These are phyloP conservation scores for Rhyacophila brunnea DNA, from an alignment of 1,140 invertebrate species.

Conservation along the genomic window DNA sequence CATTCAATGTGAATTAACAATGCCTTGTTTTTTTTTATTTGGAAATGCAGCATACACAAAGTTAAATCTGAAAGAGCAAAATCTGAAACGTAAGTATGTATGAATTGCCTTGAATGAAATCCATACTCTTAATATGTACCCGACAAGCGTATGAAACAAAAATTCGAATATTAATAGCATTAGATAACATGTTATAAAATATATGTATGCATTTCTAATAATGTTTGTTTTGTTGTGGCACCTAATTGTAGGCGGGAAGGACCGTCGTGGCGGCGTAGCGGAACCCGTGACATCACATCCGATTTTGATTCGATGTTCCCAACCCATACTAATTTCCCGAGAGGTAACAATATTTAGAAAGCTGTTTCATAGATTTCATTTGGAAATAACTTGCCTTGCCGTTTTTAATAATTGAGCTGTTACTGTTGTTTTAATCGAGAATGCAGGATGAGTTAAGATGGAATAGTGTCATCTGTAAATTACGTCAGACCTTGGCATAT, in stretches of 20 bases:
- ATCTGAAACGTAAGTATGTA: constrained; percentile 35
- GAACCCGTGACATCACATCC: constrained; percentile 56
- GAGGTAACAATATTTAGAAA: constrained; percentile 53
- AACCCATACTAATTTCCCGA: constrained; percentile 56
- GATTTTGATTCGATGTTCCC: constrained; percentile 59
- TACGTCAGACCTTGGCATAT: too few species aligned
- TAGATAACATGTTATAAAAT: too few species aligned
- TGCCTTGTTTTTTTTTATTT: constrained; percentile 1
- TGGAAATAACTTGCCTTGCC: too few species aligned
- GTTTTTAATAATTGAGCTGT: too few species aligned
- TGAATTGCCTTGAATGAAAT: constrained; percentile 7
- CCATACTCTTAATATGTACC: too few species aligned
- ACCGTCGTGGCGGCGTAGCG: constrained; percentile 59
- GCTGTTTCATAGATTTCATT: too few species aligned
- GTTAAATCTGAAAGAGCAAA: constrained; percentile 21
- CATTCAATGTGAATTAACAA: too few species aligned
- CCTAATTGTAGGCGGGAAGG: constrained; percentile 34
- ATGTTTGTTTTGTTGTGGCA: not conserved
- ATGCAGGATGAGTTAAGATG: not conserved
- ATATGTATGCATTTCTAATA: too few species aligned
- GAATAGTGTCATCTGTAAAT: too few species aligned
- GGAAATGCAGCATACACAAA: constrained; percentile 30
- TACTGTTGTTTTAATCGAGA: not conserved
- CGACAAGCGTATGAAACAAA: too few species aligned
- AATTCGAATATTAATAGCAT: too few species aligned